Percentiles rank a stretch among this genome's conserved stretches.
These are phyloP conservation scores for Peromyscus nudipes DNA, from an alignment of 2,797 vertebrate species.

Conservation along the genomic window DNA sequence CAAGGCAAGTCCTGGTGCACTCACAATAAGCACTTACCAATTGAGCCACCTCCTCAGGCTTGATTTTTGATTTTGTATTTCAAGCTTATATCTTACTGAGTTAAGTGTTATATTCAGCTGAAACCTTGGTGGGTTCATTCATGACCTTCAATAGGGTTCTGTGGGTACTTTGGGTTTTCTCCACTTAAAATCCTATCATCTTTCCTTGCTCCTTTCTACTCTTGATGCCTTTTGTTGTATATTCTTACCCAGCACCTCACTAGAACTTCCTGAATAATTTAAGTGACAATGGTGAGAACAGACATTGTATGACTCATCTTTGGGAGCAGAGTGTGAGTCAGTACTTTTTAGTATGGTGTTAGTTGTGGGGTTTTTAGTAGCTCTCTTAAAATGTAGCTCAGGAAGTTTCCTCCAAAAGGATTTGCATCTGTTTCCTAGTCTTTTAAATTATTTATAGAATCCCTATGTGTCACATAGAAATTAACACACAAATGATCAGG, in stretches of 20 bases:
- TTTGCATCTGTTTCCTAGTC: conserved; percentile 49
- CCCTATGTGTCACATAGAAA: conserved; percentile 4
- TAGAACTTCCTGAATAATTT: conserved; percentile 9
- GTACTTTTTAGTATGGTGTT: conserved; percentile 24
- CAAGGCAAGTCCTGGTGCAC: no score
- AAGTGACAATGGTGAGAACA: neutral
- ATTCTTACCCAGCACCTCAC: neutral
- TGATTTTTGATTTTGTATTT: conserved; percentile 13
- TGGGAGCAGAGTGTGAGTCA: neutral
- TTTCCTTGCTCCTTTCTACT: conserved; percentile 25
- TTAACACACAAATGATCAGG: conserved; percentile 46
- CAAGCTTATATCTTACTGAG: neutral
- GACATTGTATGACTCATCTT: conserved; percentile 30
- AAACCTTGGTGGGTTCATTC: conserved; percentile 30
- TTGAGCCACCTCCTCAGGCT: neutral
- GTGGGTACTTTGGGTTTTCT: neutral
- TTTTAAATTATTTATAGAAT: neutral
- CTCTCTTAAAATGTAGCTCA: conserved; percentile 43
- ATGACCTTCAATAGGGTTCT: conserved; percentile 36
- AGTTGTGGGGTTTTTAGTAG: conserved; percentile 27
- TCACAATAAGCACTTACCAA: neutral
- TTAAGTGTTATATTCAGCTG: neutral
- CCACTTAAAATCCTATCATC: conserved; percentile 8
- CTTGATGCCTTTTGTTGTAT: conserved; percentile 43
- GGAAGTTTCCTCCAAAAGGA: neutral